phyloP scores from a whole-genome alignment of 2,797 vertebrate species.

The Betta splendens region DNA sequence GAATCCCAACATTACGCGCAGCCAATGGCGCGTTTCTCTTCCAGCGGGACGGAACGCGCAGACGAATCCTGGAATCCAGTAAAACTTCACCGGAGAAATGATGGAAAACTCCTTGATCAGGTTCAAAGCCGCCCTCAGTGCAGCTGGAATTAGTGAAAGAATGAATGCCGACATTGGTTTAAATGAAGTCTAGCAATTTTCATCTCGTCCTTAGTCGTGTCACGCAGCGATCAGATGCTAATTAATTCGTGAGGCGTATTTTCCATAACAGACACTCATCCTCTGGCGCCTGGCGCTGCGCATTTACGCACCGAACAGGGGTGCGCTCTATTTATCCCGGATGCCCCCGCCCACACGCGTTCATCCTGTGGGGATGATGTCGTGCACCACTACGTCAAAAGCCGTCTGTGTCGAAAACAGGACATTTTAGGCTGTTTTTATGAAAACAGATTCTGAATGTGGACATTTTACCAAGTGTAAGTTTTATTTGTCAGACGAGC shows the following conservation, averaged over 20 bases:
- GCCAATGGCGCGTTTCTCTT: constrained; percentile 31
- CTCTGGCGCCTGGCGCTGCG: constrained; percentile 5
- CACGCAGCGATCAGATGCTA: neutral
- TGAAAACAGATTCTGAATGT: too few species aligned
- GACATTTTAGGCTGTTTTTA: too few species aligned
- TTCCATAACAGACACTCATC: constrained; percentile 9
- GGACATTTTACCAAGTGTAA: too few species aligned
- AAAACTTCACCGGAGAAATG: neutral
- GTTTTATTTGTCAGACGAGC: too few species aligned
- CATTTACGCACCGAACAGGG: constrained; percentile 47
- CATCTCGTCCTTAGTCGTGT: neutral
- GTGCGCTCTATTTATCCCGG: constrained; percentile 55
- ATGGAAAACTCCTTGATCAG: neutral
- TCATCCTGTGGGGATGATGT: constrained; percentile 13
- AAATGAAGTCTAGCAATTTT: neutral
- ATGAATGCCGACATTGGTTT: constrained; percentile 10
- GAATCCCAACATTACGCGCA: constrained; percentile 37
- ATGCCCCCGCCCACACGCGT: constrained; percentile 10
- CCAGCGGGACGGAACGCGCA: constrained; percentile 32
- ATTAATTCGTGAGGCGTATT: neutral
- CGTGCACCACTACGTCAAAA: constrained; percentile 4
- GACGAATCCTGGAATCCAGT: constrained; percentile 13
- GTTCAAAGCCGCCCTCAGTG: constrained; percentile 29
- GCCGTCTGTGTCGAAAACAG: too few species aligned
- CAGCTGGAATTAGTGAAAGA: constrained; percentile 1